phyloP scores from a whole-genome alignment of 2,888 invertebrate species.

The Tenthredo amoena region DNA sequence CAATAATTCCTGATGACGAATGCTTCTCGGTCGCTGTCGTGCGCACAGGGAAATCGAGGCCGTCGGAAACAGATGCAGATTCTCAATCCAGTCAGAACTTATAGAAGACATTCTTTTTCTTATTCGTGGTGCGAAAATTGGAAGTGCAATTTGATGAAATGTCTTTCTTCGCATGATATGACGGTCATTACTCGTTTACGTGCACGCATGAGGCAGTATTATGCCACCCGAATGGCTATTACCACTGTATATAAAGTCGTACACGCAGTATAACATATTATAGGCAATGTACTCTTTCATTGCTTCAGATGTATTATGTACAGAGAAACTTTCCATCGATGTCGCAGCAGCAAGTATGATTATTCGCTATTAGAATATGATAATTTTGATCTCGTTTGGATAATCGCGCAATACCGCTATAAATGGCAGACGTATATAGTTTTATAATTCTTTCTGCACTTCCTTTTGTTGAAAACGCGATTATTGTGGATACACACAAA shows the following conservation, averaged over 20 bases:
- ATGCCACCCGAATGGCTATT: background rate
- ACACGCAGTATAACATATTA: background rate
- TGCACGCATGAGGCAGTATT: background rate
- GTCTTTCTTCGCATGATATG: background rate
- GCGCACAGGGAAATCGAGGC: too few relatives aligned
- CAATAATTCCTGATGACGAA: too few relatives aligned
- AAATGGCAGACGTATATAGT: background rate
- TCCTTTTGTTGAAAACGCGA: background rate
- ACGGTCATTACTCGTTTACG: background rate
- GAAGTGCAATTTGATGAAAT: background rate
- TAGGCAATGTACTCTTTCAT: background rate
- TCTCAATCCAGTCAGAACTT: too few relatives aligned
- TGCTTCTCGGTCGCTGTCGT: too few relatives aligned
- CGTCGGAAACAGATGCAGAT: too few relatives aligned
- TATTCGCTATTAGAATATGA: background rate
- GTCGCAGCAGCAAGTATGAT: background rate
- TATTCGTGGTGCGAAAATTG: background rate
- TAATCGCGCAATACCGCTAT: background rate
- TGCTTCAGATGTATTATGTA: background rate
- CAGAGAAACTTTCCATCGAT: background rate
- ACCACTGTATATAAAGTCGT: background rate
- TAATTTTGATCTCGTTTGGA: conserved; percentile 15
- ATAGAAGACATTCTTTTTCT: background rate
- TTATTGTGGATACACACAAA: background rate
- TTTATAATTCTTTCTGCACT: background rate